phyloP scores from a whole-genome alignment of 2,888 invertebrate genomes.

The Orthosia gothica region DNA sequence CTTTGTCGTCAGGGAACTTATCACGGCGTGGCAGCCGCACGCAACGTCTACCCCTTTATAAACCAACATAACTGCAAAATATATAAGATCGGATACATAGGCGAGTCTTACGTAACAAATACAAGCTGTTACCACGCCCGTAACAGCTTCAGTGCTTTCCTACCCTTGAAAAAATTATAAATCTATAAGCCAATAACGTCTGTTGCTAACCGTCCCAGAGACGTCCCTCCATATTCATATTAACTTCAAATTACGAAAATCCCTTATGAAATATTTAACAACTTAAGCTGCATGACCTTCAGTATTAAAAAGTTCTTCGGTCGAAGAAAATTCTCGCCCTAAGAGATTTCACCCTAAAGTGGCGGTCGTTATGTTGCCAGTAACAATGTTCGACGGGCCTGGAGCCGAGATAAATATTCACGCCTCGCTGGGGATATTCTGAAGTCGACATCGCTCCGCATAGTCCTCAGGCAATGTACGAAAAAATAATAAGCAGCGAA shows the following conservation, averaged over 20 bases:
- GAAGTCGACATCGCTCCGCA: constrained; percentile 66
- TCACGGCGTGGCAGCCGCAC: constrained; percentile 77
- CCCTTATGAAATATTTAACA: constrained; percentile 64
- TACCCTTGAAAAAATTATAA: constrained; percentile 51
- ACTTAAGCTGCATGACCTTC: constrained; percentile 65
- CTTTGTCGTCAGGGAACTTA: constrained; percentile 78
- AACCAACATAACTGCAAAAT: constrained; percentile 73
- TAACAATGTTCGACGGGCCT: constrained; percentile 71
- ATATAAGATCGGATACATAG: constrained; percentile 74
- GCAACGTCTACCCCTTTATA: constrained; percentile 78
- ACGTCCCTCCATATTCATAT: constrained; percentile 39
- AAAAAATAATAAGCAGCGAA: constrained; percentile 72
- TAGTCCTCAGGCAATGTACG: constrained; percentile 66
- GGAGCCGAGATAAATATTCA: constrained; percentile 74
- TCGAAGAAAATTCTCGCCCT: constrained; percentile 65
- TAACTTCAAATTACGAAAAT: constrained; percentile 55
- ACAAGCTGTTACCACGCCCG: constrained; percentile 71
- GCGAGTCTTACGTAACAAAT: constrained; percentile 77
- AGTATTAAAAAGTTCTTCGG: constrained; percentile 67
- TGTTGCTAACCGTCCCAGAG: constrained; percentile 40
- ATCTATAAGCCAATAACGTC: constrained; percentile 28
- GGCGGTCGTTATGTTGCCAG: constrained; percentile 72
- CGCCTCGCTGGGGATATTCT: constrained; percentile 67
- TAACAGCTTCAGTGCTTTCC: constrained; percentile 38
- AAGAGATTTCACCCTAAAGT: constrained; percentile 70